Conservation (phyloP, 2,797 vertebrate species). For the Cyprinella venusta region DNA sequence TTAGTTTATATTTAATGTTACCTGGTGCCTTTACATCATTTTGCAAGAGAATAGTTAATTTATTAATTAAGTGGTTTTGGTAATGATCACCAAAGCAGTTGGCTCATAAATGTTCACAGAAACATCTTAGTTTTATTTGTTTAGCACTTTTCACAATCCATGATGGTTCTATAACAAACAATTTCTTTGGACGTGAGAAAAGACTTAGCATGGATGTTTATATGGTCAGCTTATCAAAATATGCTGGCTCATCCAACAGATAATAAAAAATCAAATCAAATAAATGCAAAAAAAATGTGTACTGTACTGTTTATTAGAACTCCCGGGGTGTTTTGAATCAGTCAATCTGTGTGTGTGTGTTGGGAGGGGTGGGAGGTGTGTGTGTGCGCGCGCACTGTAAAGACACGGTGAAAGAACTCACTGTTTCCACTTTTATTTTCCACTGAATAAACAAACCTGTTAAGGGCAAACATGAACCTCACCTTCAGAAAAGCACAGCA, state of each 20-base stretch:
- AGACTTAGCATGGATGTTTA: background rate
- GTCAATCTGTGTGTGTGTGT: background rate
- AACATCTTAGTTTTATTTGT: background rate
- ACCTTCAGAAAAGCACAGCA: constrained; percentile 39
- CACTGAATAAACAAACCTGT: constrained; percentile 59
- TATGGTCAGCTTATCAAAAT: background rate
- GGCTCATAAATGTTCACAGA: background rate
- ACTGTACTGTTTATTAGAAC: constrained; percentile 30
- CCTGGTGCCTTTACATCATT: background rate
- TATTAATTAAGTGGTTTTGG: too few relatives aligned
- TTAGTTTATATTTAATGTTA: too few relatives aligned
- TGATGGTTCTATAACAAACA: background rate
- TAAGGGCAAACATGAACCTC: constrained; percentile 42
- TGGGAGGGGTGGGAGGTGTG: too few relatives aligned
- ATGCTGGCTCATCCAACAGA: background rate
- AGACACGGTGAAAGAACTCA: constrained; percentile 68
- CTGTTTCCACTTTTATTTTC: constrained; percentile 74
- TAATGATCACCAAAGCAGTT: background rate
- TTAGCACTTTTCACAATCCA: background rate
- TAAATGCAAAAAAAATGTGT: constrained; percentile 36
- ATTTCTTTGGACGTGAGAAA: background rate
- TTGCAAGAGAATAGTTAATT: too few relatives aligned
- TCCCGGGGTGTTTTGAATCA: background rate
- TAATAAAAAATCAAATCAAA: constrained; percentile 17
- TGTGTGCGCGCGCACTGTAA: background rate